A percentile compares a stretch with the other conserved stretches of the same genome.
Conservation (phyloP, 2,797 vertebrate genomes). For the Holocentrus rufus region DNA sequence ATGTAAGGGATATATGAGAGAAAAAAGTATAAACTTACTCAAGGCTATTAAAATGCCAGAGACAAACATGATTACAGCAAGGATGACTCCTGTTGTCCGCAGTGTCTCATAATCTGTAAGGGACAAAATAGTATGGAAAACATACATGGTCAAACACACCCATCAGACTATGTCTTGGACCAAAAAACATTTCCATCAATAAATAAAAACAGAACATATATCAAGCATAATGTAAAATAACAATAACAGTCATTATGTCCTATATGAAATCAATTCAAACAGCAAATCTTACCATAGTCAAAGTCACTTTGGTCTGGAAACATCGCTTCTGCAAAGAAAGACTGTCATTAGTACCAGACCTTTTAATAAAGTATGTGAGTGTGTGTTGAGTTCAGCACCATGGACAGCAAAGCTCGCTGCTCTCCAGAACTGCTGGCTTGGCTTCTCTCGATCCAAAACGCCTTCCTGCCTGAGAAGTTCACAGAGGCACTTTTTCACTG, state of each 20-base stretch:
- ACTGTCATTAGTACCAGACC: constrained; percentile 1
- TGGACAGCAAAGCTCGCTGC: constrained; percentile 41
- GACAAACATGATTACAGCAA: constrained; percentile 83
- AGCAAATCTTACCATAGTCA: constrained; percentile 79
- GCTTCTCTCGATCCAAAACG: constrained; percentile 43
- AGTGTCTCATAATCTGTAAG: constrained; percentile 84
- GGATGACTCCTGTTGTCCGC: constrained; percentile 82
- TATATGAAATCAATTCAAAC: neutral
- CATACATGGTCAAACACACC: constrained; percentile 2
- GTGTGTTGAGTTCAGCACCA: constrained; percentile 30
- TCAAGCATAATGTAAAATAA: neutral
- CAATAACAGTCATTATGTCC: neutral
- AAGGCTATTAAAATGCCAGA: constrained; percentile 85
- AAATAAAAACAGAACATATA: neutral
- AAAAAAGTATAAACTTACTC: constrained; percentile 77
- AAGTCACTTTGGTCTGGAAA: constrained; percentile 80
- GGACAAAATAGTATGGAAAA: constrained; percentile 36
- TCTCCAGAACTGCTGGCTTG: constrained; percentile 61
- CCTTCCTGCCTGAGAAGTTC: constrained; percentile 11
- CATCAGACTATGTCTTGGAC: neutral
- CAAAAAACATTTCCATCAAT: neutral
- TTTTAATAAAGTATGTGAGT: neutral
- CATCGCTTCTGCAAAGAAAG: constrained; percentile 71
- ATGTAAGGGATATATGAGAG: constrained; percentile 11
- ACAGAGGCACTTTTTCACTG: constrained; percentile 30